Evolutionary conservation across 2,888 invertebrate genomes (phyloP), one percentile per base, ranked within the genome.

Genomic region (Myopa tessellatipennis): DNA sequence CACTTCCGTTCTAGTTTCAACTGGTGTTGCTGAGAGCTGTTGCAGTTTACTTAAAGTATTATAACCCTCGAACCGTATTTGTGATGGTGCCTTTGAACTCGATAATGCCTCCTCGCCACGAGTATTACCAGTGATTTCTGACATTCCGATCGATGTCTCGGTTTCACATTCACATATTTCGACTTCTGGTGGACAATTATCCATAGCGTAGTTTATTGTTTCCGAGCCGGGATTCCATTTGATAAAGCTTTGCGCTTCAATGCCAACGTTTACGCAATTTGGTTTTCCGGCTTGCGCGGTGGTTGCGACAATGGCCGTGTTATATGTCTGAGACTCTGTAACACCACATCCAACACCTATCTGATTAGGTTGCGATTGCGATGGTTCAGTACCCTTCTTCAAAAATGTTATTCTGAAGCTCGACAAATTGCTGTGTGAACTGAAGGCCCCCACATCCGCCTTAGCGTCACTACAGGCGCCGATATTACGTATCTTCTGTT

Each of bases 401-500:
- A 74, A 67, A n/a, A 74, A 77, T 12, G 75, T 76, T 18, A 78
- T 69, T 38, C 77, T 75, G 18, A 80, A 67, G 10, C 70, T 65
- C 3, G 75, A 75, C 10, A 75, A 69, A 60, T 75, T 75, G 26
- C 69, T 75, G n/a, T 68, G 68, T 26, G 80, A 76, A 55, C 71
- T 76, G 60, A 78, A 80, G 1, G 78, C 77, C 4, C 72, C 65
- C 14, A 55, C 72, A 38, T 79, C 77, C 14, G 72, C 63, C 12
- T 14, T 34, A 16, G 38, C 34, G 4, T 78, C 77, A 16, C 72
- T 52, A 38, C 40, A 67, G 7, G 67, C 55, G 38, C 74, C 77
- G 18, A 80, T 77, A 36, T 79, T 78, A 34, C 76, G 77, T 14
- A 78, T 80, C 60, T 77, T 78, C 26, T 38, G 76, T 18, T 76